A percentile compares a stretch with the other conserved stretches of the same genome.
phyloP scores from a whole-genome alignment of 1,140 invertebrate species.

The Lepidurus arcticus region DNA sequence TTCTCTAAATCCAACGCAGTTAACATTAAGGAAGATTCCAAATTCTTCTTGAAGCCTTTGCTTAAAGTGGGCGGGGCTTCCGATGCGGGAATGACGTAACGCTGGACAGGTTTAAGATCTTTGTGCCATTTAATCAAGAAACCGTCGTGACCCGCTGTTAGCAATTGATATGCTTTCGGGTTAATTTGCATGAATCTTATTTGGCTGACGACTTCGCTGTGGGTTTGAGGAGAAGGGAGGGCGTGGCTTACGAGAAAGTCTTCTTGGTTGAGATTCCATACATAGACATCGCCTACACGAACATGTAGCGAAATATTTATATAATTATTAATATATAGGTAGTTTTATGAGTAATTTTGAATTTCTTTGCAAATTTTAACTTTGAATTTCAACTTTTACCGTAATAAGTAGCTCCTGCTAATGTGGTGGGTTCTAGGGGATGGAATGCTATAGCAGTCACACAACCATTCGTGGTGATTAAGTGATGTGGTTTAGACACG shows the following conservation, averaged over 20 bases:
- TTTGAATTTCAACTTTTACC: background rate
- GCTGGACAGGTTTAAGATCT: background rate
- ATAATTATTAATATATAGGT: no score
- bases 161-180: background rate
- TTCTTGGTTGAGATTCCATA: background rate
- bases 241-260: background rate
- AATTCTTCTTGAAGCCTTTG: background rate
- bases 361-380: background rate
- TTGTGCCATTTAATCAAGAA: background rate
- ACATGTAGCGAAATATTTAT: no score
- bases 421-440: background rate
- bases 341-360: background rate
- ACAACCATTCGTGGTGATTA: background rate
- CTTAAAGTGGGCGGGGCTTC: background rate
- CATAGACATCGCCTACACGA: background rate
- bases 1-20: background rate
- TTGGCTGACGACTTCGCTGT: background rate
- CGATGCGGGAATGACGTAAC: background rate
- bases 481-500: background rate
- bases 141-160: background rate
- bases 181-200: background rate
- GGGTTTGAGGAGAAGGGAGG: background rate
- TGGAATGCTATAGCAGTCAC: background rate
- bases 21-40: background rate
- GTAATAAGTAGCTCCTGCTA: background rate